Evolutionary conservation across 2,888 invertebrate genomes (phyloP).

Genomic region (Anoplius nigerrimus): DNA sequence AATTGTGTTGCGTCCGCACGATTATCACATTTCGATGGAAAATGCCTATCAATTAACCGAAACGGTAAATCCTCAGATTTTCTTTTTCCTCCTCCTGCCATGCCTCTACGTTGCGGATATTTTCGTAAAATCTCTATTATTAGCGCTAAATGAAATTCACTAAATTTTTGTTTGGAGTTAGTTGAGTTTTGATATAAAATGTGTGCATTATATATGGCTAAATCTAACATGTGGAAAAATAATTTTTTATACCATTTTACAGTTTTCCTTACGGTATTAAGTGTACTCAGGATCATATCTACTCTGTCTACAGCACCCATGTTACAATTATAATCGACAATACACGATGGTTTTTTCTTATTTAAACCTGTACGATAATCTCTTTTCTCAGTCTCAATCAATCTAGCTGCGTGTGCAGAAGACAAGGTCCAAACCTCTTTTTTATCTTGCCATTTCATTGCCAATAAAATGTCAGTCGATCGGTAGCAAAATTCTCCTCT

Average conservation of each 20-base stretch:
- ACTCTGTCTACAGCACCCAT: conserved; percentile 18
- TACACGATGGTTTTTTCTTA: conserved; percentile 11
- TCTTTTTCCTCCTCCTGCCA: conserved; percentile 19
- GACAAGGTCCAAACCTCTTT: conserved; percentile 27
- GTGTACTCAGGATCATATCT: conserved; percentile 16
- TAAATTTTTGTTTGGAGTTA: not conserved
- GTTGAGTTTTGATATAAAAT: not conserved
- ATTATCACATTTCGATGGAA: conserved; percentile 21
- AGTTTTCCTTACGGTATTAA: conserved; percentile 7
- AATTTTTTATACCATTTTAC: conserved; percentile 18
- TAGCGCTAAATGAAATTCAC: conserved; percentile 9
- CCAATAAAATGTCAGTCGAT: conserved; percentile 26
- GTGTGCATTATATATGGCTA: conserved; percentile 2
- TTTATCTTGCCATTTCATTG: conserved; percentile 23
- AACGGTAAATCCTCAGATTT: conserved; percentile 20
- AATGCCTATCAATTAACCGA: conserved; percentile 26
- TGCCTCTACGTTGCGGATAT: conserved; percentile 16
- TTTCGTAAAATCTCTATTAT: conserved; percentile 23
- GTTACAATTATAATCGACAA: conserved; percentile 19
- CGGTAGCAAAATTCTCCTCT: conserved; percentile 9
- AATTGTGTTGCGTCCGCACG: conserved; percentile 18
- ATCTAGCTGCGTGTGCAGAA: conserved; percentile 8
- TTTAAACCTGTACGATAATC: conserved; percentile 9
- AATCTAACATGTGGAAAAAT: conserved; percentile 13
- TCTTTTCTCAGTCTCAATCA: conserved; percentile 7